phyloP scores from a whole-genome alignment of 2,888 invertebrate genomes.

The Graphium colonna region DNA sequence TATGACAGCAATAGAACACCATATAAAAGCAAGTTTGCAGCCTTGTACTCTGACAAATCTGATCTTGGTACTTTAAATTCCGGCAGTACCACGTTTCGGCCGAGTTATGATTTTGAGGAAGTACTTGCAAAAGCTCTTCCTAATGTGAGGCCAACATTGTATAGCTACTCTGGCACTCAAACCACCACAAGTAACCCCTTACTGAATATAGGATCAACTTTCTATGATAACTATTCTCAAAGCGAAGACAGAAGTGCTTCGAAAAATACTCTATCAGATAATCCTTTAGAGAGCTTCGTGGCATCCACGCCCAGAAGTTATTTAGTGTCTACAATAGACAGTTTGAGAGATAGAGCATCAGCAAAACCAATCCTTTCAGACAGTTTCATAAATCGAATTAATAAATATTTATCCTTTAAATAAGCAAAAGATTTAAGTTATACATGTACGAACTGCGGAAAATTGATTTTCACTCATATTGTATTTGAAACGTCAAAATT shows the following conservation, averaged over 20 bases:
- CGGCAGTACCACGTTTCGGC: slow-evolving; percentile 30
- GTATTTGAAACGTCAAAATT: too few species aligned
- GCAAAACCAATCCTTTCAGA: slow-evolving; percentile 55
- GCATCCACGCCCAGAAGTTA: slow-evolving; percentile 36
- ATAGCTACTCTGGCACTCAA: slow-evolving; percentile 15
- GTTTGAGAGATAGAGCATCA: slow-evolving; percentile 51
- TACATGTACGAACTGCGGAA: too few species aligned
- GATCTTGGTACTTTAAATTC: slow-evolving; percentile 22
- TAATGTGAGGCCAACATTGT: slow-evolving; percentile 42
- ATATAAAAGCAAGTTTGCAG: slow-evolving; percentile 49
- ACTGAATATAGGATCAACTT: slow-evolving; percentile 40
- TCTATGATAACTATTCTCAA: slow-evolving; percentile 24
- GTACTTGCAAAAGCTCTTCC: slow-evolving; percentile 41
- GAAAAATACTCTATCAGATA: slow-evolving; percentile 16
- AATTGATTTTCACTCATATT: too few species aligned
- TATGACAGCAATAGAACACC: slow-evolving; percentile 40
- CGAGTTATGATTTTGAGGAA: slow-evolving; percentile 46
- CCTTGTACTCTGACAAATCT: slow-evolving; percentile 32
- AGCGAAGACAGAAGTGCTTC: slow-evolving; percentile 20
- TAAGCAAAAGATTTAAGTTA: too few species aligned
- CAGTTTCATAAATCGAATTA: slow-evolving; percentile 60
- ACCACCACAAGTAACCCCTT: slow-evolving; percentile 24
- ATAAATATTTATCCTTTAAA: slow-evolving; percentile 61
- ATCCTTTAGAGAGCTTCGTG: slow-evolving; percentile 14
- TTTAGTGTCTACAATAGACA: slow-evolving; percentile 55